phyloP scores from a whole-genome alignment of 92 coral and sea anemone species.

The Actinostola sp. region DNA sequence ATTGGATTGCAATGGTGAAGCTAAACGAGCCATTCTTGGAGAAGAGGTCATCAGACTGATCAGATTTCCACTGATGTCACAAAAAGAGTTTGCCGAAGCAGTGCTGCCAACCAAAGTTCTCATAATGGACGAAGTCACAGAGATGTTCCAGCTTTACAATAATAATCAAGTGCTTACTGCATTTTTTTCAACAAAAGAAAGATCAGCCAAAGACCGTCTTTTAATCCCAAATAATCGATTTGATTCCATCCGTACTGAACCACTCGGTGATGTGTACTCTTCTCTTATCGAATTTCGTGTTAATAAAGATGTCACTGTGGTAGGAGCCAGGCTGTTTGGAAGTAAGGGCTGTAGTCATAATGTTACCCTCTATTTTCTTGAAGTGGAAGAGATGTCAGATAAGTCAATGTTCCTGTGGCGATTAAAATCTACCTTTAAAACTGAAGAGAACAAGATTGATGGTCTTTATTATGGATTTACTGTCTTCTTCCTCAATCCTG shows the following conservation, averaged over 20 bases:
- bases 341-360: neutral
- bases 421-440: neutral
- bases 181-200: neutral
- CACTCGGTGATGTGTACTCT: neutral
- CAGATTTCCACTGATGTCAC: constrained; percentile 53
- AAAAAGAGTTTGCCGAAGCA: constrained; percentile 40
- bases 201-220: neutral
- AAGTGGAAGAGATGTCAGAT: neutral
- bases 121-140: constrained; percentile 22
- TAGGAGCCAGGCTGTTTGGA: constrained; percentile 9
- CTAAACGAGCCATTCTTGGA: constrained; percentile 42
- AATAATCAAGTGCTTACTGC: neutral
- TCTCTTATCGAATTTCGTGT: neutral
- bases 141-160: constrained; percentile 24
- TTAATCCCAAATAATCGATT: neutral
- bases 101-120: constrained; percentile 30
- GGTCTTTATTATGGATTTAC: neutral
- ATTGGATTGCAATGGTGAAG: constrained; percentile 20
- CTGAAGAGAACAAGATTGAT: neutral
- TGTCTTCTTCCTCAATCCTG: neutral
- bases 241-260: neutral
- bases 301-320: neutral
- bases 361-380: neutral
- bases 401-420: neutral
- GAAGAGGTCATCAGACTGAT: constrained; percentile 25